Conservation (phyloP, 2,797 vertebrate species). For the Oryzias sinensis region DNA sequence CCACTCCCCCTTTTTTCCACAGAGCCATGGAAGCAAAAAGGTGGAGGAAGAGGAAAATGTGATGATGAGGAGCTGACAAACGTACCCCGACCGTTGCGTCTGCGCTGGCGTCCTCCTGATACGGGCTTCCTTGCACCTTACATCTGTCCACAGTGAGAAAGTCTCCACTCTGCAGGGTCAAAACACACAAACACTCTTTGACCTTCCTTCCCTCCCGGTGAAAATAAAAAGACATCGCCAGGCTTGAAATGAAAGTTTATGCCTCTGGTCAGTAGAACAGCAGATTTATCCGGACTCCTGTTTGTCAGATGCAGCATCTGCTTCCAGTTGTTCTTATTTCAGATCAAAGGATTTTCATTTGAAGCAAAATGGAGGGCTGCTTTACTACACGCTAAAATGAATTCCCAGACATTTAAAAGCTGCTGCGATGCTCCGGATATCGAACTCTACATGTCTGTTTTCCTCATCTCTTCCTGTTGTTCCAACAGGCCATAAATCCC, state of each 20-base stretch:
- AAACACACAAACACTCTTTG: conserved; percentile 19
- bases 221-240: conserved; percentile 11
- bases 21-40: conserved; percentile 17
- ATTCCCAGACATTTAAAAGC: conserved; percentile 71
- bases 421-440: conserved; percentile 40
- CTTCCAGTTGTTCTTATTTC: conserved; percentile 29
- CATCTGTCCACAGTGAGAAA: conserved; percentile 76
- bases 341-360: conserved; percentile 37
- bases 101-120: conserved; percentile 67
- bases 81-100: conserved; percentile 65
- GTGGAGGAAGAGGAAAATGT: conserved; percentile 23
- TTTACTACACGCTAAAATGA: conserved; percentile 62
- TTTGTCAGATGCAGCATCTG: conserved; percentile 9
- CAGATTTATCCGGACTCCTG: no score
- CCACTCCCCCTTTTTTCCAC: conserved; percentile 16
- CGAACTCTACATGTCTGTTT: conserved; percentile 40
- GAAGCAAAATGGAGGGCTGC: conserved; percentile 29
- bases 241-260: conserved; percentile 1
- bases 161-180: conserved; percentile 68
- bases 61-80: conserved; percentile 32
- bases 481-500: conserved; percentile 63
- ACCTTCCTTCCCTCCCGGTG: conserved; percentile 1
- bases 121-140: conserved; percentile 64
- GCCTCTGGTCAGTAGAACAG: no score
- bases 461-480: conserved; percentile 43